Evolutionary conservation across 37 sponge, comb jelly and placozoan species (phyloP).

Genomic region (Cladorhizidae sp.): DNA sequence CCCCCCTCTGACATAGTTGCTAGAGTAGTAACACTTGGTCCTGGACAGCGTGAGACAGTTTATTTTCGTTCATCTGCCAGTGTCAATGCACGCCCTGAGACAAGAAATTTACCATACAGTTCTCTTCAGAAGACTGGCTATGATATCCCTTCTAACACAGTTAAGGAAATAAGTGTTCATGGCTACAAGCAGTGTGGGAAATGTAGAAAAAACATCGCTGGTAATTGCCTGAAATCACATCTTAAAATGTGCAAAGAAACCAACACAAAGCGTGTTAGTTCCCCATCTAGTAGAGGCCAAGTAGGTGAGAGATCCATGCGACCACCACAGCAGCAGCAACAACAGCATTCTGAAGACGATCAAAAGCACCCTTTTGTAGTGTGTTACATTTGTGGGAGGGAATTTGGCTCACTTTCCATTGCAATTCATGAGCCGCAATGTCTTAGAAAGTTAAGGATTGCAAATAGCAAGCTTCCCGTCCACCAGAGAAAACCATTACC

Average conservation of each 20-base stretch:
- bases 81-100: not conserved
- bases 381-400: constrained; percentile 80
- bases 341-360: not conserved
- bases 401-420: constrained; percentile 70
- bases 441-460: constrained; percentile 41
- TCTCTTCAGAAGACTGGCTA: not conserved
- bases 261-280: no score
- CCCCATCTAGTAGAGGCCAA: no score
- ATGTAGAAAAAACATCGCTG: not conserved
- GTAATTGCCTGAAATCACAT: not conserved
- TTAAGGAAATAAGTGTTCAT: not conserved
- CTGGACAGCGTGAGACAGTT: not conserved
- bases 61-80: not conserved
- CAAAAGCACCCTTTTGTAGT: constrained; percentile 26
- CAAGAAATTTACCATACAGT: not conserved
- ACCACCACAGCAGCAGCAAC: no score
- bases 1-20: not conserved
- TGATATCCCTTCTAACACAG: not conserved
- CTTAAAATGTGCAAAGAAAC: not conserved
- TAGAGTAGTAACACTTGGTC: constrained; percentile 22
- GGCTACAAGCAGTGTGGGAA: constrained; percentile 1
- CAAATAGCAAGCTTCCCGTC: not conserved
- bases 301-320: no score
- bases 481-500: no score
- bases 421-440: constrained; percentile 83